Base-by-base conservation (phyloP, 35 echinoderm and acorn worm genomes). In the Lytechinus pictus region DNA sequence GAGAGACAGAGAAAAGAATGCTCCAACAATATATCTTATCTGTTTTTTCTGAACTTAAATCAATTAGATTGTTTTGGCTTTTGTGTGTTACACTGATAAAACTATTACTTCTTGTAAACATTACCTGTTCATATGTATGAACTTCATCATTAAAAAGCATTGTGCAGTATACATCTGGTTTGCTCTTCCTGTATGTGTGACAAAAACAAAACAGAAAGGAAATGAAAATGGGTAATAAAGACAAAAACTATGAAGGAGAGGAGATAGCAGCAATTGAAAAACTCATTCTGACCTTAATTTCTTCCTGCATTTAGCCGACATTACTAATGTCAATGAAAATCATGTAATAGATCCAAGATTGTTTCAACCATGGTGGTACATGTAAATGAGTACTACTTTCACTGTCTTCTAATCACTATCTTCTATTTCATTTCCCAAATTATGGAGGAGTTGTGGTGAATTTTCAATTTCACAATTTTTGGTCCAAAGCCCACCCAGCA, bases 131-230 rank as follows among this genome's bases (percentile, higher is more conserved):
- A 95, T 99, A 99, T 54, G 98, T 99, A 89, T 99, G 98, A n/a
- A 99, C 97, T 97, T 99, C 98, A 97, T 99, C 98, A 96, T 99
- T 99, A 61, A 99, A 99, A 14, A 99, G 89, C 97, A 99, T 99
- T 52, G 98, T 99, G 94, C 97, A 98, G 95, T 97, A 99, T 55
- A 86, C 96, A 79, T 99, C 98, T 91, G 86, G 89, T 89, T 89
- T 54, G 54, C 10, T 93, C 9, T 53, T 94, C 55, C 98, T 99
- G 89, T 10, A 95, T 96, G 19, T n/a, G n/a, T 79, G 19, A 71
- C 10, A 71, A 71, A 71, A 71, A n/a, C 10, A 72, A 24, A 79
- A 79, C 16, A 79, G 66, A 24, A 79, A 79, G 66, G 66, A 79
- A 79, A 79, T 7, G 66, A 19, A 79, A 79, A 79, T 79, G 66